Conservation (phyloP, 2,888 invertebrate species). For the Meloe dianella region DNA sequence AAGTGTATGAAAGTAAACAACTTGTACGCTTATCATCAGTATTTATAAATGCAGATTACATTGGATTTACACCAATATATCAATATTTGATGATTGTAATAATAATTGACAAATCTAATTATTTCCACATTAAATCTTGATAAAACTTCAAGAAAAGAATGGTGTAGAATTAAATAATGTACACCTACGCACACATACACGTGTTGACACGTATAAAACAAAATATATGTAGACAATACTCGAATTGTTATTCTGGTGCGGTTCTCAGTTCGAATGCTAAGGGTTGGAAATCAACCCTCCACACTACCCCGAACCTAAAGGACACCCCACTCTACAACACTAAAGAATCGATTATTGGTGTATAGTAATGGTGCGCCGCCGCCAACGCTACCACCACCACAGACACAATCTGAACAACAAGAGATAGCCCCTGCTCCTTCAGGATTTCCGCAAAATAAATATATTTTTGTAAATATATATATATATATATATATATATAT, state of each 20-base stretch:
- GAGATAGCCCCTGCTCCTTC: background rate
- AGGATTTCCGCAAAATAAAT: background rate
- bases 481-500: too few relatives aligned
- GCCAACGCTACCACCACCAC: conserved; percentile 9
- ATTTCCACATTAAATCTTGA: background rate
- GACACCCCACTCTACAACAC: background rate
- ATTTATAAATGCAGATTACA: background rate
- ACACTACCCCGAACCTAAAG: background rate
- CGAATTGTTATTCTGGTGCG: background rate
- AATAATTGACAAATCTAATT: background rate
- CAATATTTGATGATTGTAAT: background rate
- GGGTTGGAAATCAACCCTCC: conserved; percentile 1
- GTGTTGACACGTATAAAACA: conserved; percentile 4
- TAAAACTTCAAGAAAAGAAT: background rate
- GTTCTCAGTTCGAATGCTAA: conserved; percentile 2
- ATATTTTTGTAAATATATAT: too few relatives aligned
- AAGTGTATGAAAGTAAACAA: conserved; percentile 17
- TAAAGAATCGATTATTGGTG: conserved; percentile 29
- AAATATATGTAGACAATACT: background rate
- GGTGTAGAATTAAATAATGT: background rate
- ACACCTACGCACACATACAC: background rate
- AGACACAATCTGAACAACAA: background rate
- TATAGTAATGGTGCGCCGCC: conserved; percentile 22
- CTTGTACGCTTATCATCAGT: background rate
- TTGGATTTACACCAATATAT: background rate